Base-by-base conservation (phyloP, 2,888 invertebrate genomes). In the Heliconius charithonia region DNA sequence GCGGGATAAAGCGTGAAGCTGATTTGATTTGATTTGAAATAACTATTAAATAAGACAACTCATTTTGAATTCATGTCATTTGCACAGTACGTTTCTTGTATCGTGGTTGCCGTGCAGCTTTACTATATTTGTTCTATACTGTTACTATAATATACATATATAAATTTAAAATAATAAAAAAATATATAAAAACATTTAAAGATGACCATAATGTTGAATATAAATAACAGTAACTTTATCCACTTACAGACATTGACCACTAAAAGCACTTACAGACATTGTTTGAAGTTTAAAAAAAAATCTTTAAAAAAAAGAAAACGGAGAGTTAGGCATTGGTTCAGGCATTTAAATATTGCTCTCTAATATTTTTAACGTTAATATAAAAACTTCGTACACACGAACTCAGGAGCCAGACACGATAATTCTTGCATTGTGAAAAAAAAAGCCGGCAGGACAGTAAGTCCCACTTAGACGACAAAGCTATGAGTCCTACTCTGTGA, bases 391-490 rank as follows among this genome's bases (percentile, higher is more conserved):
- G 69, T 63, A 63, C 37, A 75, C 29, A 77, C 69, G 25, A 69
- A 67, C 63, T 75, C 70, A 37, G 70, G 77, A 77, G 70, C 77
- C 80, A 81, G 80, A 81, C 78, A 78, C 62, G 76, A 77, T 76
- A 79, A 82, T 82, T 78, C 79, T 79, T 71, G 75, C 81, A 79
- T 81, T 79, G 80, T 78, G 77, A 81, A 70, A 82, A 80, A 70
- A 82, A 80, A 81, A 83, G 82, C 80, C 82, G 79, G 81, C 81
- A 83, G 84, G 87, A 87, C 88, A 89, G 87, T 89, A 90, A 92
- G 91, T 87, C 89, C 88, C 91, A 90, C 91, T 91, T 88, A 86
- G 87, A 86, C 85, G 86, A 89, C 91, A 90, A 90, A 91, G 91
- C 89, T 86, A 86, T 83, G 88, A 86, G 85, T 87, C 86, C 79